Evolutionary conservation across 2,888 invertebrate genomes (phyloP).

Genomic region (Cactoblastis cactorum): DNA sequence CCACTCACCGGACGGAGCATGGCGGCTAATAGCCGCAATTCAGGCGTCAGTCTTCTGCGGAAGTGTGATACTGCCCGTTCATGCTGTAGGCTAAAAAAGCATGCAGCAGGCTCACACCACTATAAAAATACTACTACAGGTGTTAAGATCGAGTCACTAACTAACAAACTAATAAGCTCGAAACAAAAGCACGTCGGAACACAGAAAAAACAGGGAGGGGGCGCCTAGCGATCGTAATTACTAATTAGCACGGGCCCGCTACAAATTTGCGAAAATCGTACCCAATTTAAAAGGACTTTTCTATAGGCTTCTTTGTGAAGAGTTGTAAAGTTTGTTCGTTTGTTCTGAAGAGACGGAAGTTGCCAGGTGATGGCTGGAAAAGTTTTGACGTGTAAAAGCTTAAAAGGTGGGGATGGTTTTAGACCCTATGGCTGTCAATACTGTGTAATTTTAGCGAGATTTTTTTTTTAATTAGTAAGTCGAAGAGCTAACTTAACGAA

Average conservation of each 20-base stretch:
- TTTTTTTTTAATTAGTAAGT: not conserved
- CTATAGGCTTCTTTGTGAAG: not conserved
- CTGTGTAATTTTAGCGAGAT: not conserved
- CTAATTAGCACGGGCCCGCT: conserved; percentile 18
- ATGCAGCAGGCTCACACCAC: no score
- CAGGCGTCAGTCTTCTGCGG: no score
- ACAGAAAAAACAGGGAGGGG: not conserved
- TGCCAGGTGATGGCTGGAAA: not conserved
- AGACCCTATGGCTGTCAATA: not conserved
- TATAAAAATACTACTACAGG: no score
- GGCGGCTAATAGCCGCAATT: no score
- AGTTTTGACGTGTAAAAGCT: not conserved
- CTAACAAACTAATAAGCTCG: not conserved
- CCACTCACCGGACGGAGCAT: no score
- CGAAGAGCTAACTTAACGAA: no score
- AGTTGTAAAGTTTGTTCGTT: not conserved
- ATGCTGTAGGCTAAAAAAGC: no score
- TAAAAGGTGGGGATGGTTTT: not conserved
- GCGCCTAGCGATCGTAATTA: conserved; percentile 14
- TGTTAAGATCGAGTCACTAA: not conserved
- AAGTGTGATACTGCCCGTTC: no score
- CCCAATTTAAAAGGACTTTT: conserved; percentile 4
- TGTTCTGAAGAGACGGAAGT: not conserved
- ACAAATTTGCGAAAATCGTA: conserved; percentile 19
- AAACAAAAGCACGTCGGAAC: not conserved